Base-by-base conservation (phyloP, 2,113 vertebrate genomes). In the Nanorana parkeri region DNA sequence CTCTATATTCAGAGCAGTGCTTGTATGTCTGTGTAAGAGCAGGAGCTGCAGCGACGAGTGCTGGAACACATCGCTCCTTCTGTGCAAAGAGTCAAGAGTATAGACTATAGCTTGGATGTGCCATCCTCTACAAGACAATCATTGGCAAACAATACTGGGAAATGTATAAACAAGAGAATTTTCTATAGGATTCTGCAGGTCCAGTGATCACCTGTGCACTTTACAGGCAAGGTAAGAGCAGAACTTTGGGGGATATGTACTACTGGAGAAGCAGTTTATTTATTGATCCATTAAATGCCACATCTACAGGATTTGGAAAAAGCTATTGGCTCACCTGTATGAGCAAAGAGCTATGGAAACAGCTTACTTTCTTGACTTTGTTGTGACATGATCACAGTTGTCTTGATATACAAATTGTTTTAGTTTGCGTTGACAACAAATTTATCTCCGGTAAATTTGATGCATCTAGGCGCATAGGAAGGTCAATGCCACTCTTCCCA, bases 1-100 rank as follows among this genome's bases (percentile, higher is more conserved):
- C 63, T 83, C 80, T 83, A 83, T 76, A 83, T 83, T 83, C 80
- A 83, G 80, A 76, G 63, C 64, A 29, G 55, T 51, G 72, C 72
- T 60, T 83, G 80, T 56, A 76, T 83, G 80, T 55, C 80, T 83
- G 52, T 78, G 76, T 76, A n/a, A 67, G 63, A 75, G 28, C 64
- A 66, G 71, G 72, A 83, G 71, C 80, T 76, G 80, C 80, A 83
- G 55, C 20, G 67, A 69, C 51, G 52, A 67, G 54, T 67, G 32
- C 17, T 51, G 64, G 32, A 83, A 52, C 80, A 28, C n/a, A 54
- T 32, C 29, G 21, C 63, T 68, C 64, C 61, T 64, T 81, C 61
- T 83, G 80, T 71, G 79, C 17, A 3, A 66, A 76, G 19, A 76
- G n/a, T n/a, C n/a, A n/a, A n/a, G n/a, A n/a, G n/a, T n/a, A n/a